Evolutionary conservation across 2,113 vertebrate species (phyloP), one percentile per base, ranked within the genome.

Genomic region (Nymphicus hollandicus): DNA sequence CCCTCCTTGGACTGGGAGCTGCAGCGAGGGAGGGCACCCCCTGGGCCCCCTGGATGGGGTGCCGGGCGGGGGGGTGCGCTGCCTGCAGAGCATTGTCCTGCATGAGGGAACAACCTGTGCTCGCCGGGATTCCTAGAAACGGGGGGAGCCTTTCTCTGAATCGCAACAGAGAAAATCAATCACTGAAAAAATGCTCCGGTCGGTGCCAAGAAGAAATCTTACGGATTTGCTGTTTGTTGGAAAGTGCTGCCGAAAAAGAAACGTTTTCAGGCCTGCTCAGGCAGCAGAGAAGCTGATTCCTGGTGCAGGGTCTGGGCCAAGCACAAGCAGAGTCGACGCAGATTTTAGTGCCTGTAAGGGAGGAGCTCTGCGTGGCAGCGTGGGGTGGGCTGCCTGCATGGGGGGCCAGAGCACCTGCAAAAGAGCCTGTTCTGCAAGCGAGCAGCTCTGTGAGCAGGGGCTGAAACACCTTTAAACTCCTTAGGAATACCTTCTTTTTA

Each of bases 121-220:
- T 86, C 9, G 15, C 19, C 41, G 37, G 41, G 82, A 83, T 96
- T 96, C 96, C 93, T 87, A 29, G 94, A 95, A 96, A 10, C 7
- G 25, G 74, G 77, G 92, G 46, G 9, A 47, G 80, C 78, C 84
- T 81, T 95, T 85, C 94, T 22, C 47, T 46, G 94, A 91, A 92
- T 79, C 65, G 35, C 65, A 3, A 20, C 73, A 52, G 61, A 29
- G 81, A 87, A 64, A 87, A 91, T 31, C 87, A 74, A 41, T 44
- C 71, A 4, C 85, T 43, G 81, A 58, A 80, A 58, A 88, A 90
- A 91, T 3, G 29, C 82, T 60, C 2, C 3, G 0, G 5, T 5
- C 9, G 0, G 39, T 46, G 90, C 95, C 96, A 91, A 80, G 85
- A 35, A 77, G 89, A 35, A 94, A 58, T 65, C 23, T 13, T 11